Conservation (phyloP, 2,888 invertebrate genomes). For the Plebejus melissa region DNA sequence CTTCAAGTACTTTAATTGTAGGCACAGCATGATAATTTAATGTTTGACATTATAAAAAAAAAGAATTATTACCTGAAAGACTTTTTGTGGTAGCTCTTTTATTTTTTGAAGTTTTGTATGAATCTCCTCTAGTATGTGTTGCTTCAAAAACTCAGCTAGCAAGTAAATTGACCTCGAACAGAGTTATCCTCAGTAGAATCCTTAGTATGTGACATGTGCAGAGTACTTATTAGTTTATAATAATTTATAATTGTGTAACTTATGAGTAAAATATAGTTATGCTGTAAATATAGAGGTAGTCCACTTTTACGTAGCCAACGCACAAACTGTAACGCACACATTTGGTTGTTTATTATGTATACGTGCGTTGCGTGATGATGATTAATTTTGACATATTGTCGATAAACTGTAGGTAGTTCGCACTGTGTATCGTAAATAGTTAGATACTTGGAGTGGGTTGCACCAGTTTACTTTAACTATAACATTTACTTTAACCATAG, state of each 20-base stretch:
- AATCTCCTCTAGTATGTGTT: slow-evolving; percentile 15
- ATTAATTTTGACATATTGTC: slow-evolving; percentile 56
- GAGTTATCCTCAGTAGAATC: slow-evolving; percentile 56
- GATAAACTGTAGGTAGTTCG: slow-evolving; percentile 55
- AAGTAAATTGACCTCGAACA: slow-evolving; percentile 34
- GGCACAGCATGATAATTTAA: too few species aligned
- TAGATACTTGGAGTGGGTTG: neutral
- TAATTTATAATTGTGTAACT: slow-evolving; percentile 73
- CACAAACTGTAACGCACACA: slow-evolving; percentile 34
- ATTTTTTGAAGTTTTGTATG: neutral
- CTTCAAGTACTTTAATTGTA: neutral
- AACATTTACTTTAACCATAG: too few species aligned
- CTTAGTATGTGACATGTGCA: slow-evolving; percentile 71
- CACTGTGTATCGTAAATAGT: slow-evolving; percentile 5
- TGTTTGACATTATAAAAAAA: too few species aligned
- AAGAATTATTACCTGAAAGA: too few species aligned
- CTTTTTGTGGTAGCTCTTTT: neutral
- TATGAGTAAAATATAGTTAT: slow-evolving; percentile 46
- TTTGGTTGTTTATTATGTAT: slow-evolving; percentile 8
- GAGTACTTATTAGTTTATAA: slow-evolving; percentile 78
- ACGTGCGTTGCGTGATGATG: slow-evolving; percentile 20
- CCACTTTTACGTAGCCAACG: slow-evolving; percentile 43
- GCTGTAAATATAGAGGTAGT: slow-evolving; percentile 69
- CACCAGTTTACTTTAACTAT: too few species aligned
- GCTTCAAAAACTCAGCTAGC: slow-evolving; percentile 32